Conservation (phyloP, 2,888 invertebrate genomes). For the Drosophila monieri region DNA sequence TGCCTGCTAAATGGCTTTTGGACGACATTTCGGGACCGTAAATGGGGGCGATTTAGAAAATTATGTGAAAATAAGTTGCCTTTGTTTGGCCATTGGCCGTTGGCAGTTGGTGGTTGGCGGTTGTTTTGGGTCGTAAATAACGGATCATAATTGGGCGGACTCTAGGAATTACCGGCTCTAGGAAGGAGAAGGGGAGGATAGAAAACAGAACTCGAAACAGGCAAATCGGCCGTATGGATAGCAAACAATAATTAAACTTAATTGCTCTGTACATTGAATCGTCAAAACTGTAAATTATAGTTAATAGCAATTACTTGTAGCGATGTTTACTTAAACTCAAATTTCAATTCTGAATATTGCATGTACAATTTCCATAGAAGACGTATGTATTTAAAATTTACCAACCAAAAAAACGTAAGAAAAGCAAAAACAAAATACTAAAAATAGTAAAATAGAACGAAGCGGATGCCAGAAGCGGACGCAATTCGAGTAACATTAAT, state of each 20-base stretch:
- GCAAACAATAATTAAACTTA: conserved; percentile 73
- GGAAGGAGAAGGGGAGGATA: conserved; percentile 2
- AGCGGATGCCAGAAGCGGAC: conserved; percentile 14
- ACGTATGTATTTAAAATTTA: conserved; percentile 29
- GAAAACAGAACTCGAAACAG: conserved; percentile 19
- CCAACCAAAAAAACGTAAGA: conserved; percentile 37
- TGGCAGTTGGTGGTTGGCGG: conserved; percentile 44
- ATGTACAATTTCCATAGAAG: conserved; percentile 45
- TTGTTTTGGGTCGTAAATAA: conserved; percentile 61
- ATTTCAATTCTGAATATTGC: conserved; percentile 46
- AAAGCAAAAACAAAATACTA: conserved; percentile 7
- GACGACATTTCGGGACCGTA: conserved; percentile 66
- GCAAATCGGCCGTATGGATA: conserved; percentile 29
- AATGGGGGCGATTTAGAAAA: conserved; percentile 63
- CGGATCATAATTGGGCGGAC: conserved; percentile 58
- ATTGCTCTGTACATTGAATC: conserved; percentile 64
- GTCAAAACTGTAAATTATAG: conserved; percentile 51
- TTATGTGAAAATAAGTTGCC: conserved; percentile 73
- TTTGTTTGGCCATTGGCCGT: conserved; percentile 44
- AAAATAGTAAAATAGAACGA: conserved; percentile 45
- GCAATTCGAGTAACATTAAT: conserved; percentile 49
- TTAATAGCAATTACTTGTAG: conserved; percentile 44
- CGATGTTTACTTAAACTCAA: conserved; percentile 31
- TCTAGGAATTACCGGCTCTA: conserved; percentile 18
- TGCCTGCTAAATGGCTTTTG: conserved; percentile 73